Evolutionary conservation across 2,797 vertebrate genomes (phyloP).

Genomic region (Hapalemur alaotrensis): DNA sequence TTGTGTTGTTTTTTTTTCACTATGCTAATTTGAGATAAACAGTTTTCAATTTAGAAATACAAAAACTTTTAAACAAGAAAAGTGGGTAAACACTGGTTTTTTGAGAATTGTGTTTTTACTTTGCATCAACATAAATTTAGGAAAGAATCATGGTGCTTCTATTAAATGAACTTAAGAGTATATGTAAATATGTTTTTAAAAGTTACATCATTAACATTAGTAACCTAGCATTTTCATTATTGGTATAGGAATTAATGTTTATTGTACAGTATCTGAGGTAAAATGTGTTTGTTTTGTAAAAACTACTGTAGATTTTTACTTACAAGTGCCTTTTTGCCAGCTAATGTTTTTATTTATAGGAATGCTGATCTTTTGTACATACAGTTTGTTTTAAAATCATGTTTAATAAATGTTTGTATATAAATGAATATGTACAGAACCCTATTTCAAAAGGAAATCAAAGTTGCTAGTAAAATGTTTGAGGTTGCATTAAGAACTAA

Average conservation of each 20-base stretch:
- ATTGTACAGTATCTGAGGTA: conserved; percentile 87
- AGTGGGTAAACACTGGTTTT: conserved; percentile 73
- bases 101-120: conserved; percentile 80
- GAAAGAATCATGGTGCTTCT: conserved; percentile 87
- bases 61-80: conserved; percentile 64
- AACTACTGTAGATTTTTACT: conserved; percentile 89
- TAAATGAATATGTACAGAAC: conserved; percentile 85
- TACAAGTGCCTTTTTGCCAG: conserved; percentile 91
- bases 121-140: conserved; percentile 79
- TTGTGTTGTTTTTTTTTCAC: conserved; percentile 50
- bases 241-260: conserved; percentile 83
- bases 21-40: conserved; percentile 75
- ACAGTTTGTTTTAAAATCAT: conserved; percentile 85
- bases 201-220: conserved; percentile 82
- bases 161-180: conserved; percentile 80
- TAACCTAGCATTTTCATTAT: conserved; percentile 85
- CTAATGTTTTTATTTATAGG: conserved; percentile 90
- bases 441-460: conserved; percentile 81
- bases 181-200: conserved; percentile 85
- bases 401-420: conserved; percentile 87
- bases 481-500: conserved; percentile 78
- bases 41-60: conserved; percentile 67
- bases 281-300: conserved; percentile 85
- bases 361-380: conserved; percentile 89
- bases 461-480: conserved; percentile 81